Conservation (phyloP, 1,140 invertebrate species). For the Zaprionus camerounensis region DNA sequence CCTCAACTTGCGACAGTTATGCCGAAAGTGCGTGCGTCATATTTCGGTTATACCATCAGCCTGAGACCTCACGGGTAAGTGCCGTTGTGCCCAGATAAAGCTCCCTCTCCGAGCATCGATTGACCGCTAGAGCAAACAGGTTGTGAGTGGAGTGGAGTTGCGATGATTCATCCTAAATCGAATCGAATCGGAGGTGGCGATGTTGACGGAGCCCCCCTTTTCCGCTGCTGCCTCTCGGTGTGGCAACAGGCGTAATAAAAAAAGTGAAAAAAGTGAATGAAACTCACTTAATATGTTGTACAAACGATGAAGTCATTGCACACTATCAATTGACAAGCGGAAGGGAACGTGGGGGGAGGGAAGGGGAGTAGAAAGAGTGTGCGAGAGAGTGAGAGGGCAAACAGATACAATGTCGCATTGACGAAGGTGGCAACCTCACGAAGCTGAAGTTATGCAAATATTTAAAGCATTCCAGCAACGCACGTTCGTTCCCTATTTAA, state of each 20-base stretch:
- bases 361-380: neutral
- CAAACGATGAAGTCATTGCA: conserved; percentile 70
- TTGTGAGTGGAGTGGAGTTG: conserved; percentile 38
- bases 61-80: conserved; percentile 77
- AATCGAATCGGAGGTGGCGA: conserved; percentile 24
- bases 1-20: conserved; percentile 64
- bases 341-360: neutral
- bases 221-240: too few relatives aligned
- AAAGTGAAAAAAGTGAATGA: conserved; percentile 61
- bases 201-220: neutral
- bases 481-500: conserved; percentile 49
- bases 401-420: neutral
- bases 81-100: conserved; percentile 23
- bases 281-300: conserved; percentile 50
- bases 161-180: conserved; percentile 45
- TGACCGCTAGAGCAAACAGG: conserved; percentile 64
- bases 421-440: neutral
- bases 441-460: conserved; percentile 54
- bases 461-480: conserved; percentile 34
- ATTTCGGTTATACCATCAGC: conserved; percentile 79
- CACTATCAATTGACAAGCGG: conserved; percentile 58
- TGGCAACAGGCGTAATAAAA: conserved; percentile 19
- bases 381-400: neutral
- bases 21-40: conserved; percentile 79
- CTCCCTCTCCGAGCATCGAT: neutral